These are phyloP conservation scores for Glandiceps talaboti DNA, from an alignment of 53 echinoderm and acorn worm species.

Conservation along the genomic window DNA sequence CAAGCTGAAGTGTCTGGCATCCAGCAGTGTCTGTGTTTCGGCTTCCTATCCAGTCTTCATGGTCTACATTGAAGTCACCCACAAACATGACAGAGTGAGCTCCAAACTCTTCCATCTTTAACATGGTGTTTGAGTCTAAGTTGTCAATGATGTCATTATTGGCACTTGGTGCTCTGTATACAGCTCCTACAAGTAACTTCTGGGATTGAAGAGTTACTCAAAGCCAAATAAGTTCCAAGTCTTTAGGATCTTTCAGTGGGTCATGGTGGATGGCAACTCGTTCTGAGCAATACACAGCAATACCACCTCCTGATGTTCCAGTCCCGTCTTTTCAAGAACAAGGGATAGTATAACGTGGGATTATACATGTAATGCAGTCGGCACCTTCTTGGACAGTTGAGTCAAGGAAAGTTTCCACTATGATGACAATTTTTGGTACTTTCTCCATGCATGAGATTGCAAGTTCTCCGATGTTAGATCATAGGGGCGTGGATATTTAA, in stretches of 20 bases:
- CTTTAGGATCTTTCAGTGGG: constrained; percentile 15
- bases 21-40: constrained; percentile 34
- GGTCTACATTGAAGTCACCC: constrained; percentile 44
- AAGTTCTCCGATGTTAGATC: too few relatives aligned
- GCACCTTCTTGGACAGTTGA: too few relatives aligned
- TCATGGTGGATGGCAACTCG: constrained; percentile 30
- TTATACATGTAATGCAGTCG: too few relatives aligned
- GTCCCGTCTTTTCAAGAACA: too few relatives aligned
- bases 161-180: constrained; percentile 40
- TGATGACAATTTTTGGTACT: too few relatives aligned
- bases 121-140: constrained; percentile 26
- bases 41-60: constrained; percentile 40
- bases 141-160: constrained; percentile 41
- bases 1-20: constrained; percentile 23
- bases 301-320: too few relatives aligned
- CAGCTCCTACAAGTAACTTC: constrained; percentile 33
- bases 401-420: too few relatives aligned
- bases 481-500: too few relatives aligned
- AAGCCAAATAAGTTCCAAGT: constrained; percentile 39
- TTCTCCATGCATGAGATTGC: too few relatives aligned
- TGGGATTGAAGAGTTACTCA: constrained; percentile 35
- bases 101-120: constrained; percentile 15
- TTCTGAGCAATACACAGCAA: too few relatives aligned
- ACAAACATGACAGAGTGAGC: constrained; percentile 21
- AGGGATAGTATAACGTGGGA: too few relatives aligned